These are phyloP conservation scores for Hypomecis atomaria DNA, from an alignment of 2,888 invertebrate species.

Conservation along the genomic window DNA sequence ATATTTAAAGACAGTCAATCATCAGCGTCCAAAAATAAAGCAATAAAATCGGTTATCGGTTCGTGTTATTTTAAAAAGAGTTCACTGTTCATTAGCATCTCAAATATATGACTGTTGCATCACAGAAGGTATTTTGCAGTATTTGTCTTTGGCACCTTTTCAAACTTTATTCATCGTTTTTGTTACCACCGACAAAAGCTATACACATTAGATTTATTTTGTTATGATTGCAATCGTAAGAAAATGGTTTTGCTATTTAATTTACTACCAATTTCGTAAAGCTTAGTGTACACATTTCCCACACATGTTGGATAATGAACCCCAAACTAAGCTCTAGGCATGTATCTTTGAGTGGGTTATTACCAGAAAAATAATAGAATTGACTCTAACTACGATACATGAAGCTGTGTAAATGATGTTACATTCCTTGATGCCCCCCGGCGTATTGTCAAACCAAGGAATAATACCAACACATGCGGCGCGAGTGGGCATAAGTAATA, in stretches of 20 bases:
- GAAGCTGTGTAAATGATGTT: too few species aligned
- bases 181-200: neutral
- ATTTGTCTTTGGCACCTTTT: slow-evolving; percentile 1
- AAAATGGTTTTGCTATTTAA: neutral
- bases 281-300: too few species aligned
- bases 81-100: neutral
- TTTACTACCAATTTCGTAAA: too few species aligned
- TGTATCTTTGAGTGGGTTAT: too few species aligned
- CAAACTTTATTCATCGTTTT: neutral
- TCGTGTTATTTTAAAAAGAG: neutral
- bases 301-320: too few species aligned
- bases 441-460: slow-evolving; percentile 10
- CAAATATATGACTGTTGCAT: neutral
- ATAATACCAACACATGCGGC: slow-evolving; percentile 9
- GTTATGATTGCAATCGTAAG: neutral
- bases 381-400: too few species aligned
- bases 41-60: neutral
- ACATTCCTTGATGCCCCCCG: neutral
- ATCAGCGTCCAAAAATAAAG: slow-evolving; percentile 4
- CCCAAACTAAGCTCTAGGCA: too few species aligned
- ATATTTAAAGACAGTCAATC: neutral
- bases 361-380: too few species aligned
- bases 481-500: slow-evolving; percentile 34
- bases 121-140: slow-evolving; percentile 6
- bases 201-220: too few species aligned